Evolutionary conservation across 2,888 invertebrate genomes (phyloP), one percentile per base, ranked within the genome.

Genomic region (Drosophila aldrichi): DNA sequence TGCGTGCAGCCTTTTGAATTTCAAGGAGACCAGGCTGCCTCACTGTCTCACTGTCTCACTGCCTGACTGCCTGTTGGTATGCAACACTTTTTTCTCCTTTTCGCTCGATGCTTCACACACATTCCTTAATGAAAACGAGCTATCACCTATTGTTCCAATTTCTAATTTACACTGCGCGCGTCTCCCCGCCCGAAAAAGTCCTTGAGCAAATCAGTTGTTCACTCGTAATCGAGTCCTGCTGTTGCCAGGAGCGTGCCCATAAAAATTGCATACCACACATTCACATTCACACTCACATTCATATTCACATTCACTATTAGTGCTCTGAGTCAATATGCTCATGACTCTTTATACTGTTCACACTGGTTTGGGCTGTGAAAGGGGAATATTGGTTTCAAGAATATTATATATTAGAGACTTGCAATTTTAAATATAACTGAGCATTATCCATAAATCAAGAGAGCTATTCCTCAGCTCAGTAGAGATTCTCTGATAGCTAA

Each of bases 81-180:
- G 84, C 88, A 82, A 78, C 68, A 75, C 76, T 64, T 68, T 66
- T 61, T 69, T 14, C 16, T 32, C 14, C 14, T 16, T 5, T 22
- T n/a, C 32, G 16, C 56, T 43, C 20, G 18, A 43, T 20, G 18
- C 43, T 41, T 41, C 46, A 25, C 29, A 59, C 51, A 46, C 49
- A 83, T 87, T 87, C 83, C 84, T 76, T 83, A 83, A 83, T 83
- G 83, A 86, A 76, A 87, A 69, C 74, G 71, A 74, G 56, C 52
- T 40, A 48, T 74, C 71, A 88, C 80, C 89, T 84, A 89, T 86
- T 89, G 88, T 86, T 86, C 89, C 89, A 86, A 72, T 86, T 84
- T 87, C 87, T 87, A 87, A 85, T 87, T 88, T 87, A 41, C 67
- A 60, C 84, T 44, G 64, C 18, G 29, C n/a, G 8, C 14, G 8